A percentile compares a stretch with the other conserved stretches of the same genome.
These are phyloP conservation scores for Chorisops tibialis DNA, from an alignment of 2,888 invertebrate genomes.

Conservation along the genomic window DNA sequence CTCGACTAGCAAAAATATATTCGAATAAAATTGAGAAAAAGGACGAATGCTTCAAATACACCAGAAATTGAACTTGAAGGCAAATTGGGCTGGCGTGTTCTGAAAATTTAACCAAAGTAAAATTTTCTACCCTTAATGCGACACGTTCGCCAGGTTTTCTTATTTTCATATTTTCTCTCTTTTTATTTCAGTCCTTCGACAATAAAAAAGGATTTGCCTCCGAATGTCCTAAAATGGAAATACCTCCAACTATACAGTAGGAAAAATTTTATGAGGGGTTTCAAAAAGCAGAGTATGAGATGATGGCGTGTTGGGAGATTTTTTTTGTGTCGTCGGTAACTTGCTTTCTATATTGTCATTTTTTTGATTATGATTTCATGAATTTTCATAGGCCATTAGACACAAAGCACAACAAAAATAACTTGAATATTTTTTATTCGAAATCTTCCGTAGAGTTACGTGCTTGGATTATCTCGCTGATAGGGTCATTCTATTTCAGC, in stretches of 20 bases:
- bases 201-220: slow-evolving; percentile 16
- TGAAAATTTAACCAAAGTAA: too few species aligned
- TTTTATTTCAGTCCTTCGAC: slow-evolving; percentile 16
- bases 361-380: slow-evolving; percentile 25
- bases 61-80: too few species aligned
- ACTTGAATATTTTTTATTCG: too few species aligned
- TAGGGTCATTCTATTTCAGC: slow-evolving; percentile 1
- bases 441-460: background rate
- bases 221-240: background rate
- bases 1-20: too few species aligned
- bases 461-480: slow-evolving; percentile 14
- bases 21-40: too few species aligned
- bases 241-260: background rate
- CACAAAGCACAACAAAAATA: background rate
- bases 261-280: background rate
- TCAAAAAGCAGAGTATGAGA: background rate
- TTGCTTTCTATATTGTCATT: background rate
- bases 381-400: slow-evolving; percentile 26
- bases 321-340: background rate
- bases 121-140: too few species aligned
- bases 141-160: too few species aligned
- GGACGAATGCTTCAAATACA: too few species aligned
- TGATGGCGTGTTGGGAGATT: background rate
- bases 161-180: background rate
- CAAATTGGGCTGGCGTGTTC: too few species aligned